phyloP scores from a whole-genome alignment of 1,140 invertebrate genomes.

The Halyomorpha halys region DNA sequence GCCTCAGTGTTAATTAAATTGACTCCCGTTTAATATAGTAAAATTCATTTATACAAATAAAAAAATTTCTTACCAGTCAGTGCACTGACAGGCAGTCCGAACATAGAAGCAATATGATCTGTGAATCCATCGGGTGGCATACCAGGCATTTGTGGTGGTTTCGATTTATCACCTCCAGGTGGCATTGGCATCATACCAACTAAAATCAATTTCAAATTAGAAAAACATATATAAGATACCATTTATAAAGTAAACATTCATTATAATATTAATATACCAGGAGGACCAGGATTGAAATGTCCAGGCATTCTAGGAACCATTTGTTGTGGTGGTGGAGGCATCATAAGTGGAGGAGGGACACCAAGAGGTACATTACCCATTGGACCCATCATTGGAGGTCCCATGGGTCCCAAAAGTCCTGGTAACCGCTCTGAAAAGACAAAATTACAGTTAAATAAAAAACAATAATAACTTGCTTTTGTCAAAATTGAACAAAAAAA shows the following conservation, averaged over 20 bases:
- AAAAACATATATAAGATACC: background rate
- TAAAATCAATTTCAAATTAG: background rate
- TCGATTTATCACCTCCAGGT: background rate
- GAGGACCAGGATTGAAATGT: conserved; percentile 1
- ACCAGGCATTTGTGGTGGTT: conserved; percentile 8
- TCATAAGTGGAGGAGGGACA: conserved; percentile 52
- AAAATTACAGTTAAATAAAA: conserved; percentile 17
- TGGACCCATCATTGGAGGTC: conserved; percentile 40
- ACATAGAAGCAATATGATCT: conserved; percentile 11
- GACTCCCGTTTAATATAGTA: too few relatives aligned
- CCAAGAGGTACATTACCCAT: conserved; percentile 49
- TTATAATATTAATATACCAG: background rate
- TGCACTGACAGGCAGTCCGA: background rate
- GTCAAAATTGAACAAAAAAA: conserved; percentile 8
- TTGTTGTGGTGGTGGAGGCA: conserved; percentile 35
- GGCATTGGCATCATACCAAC: background rate
- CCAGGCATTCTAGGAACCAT: conserved; percentile 13
- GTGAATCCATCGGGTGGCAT: conserved; percentile 8
- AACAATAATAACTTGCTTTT: conserved; percentile 19
- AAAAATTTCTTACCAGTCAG: too few relatives aligned
- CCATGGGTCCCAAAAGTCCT: conserved; percentile 43
- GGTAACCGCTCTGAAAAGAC: conserved; percentile 21
- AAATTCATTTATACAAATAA: too few relatives aligned
- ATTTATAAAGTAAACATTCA: background rate
- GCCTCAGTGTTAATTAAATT: too few relatives aligned